Base-by-base conservation (phyloP, 2,113 vertebrate species). In the Siniperca knerii region DNA sequence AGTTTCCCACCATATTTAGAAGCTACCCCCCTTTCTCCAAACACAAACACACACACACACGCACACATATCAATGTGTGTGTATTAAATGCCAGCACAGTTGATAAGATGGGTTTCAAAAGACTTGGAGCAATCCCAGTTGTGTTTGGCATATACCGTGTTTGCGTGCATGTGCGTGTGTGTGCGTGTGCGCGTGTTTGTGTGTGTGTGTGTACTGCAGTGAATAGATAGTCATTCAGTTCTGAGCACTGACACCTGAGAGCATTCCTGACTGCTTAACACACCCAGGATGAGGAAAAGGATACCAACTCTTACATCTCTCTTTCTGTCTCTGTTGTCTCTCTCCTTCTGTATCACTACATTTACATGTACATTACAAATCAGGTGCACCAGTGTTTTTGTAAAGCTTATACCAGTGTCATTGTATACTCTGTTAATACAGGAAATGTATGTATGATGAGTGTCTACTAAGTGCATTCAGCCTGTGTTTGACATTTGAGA, bases 1-100 rank as follows among this genome's bases (percentile, higher is more conserved):
- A 92, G 86, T 93, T 94, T 95, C 93, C 94, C 94, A 94, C 92
- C 92, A 94, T 93, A 91, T 95, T 90, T 94, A 89, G 92, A 90
- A 88, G 83, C 83, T 52, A n/a, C 71, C 69, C 88, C 20, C 16
- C 33, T 29, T 55, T 42, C 21, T 55, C 18, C 35, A 62, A 11
- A 73, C 37, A 71, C 75, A 74, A 78, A 79, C 70, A 50, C 85
- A 68, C 67, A 44, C 69, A 62, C 77, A 75, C 9, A 25, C 44
- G 16, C 37, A 20, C 44, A 35, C 35, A 50, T 37, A 46, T 58
- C n/a, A 64, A 12, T 16, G 46, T 55, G 58, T 75, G 64, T 83
- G 64, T 73, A 75, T 83, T 90, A 89, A 87, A 91, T 81, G 64
- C 88, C 87, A 83, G 62, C 55, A 46, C 46, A 80, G 80, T 80